phyloP scores from a whole-genome alignment of 1,140 invertebrate species.

The Caerostris darwini region DNA sequence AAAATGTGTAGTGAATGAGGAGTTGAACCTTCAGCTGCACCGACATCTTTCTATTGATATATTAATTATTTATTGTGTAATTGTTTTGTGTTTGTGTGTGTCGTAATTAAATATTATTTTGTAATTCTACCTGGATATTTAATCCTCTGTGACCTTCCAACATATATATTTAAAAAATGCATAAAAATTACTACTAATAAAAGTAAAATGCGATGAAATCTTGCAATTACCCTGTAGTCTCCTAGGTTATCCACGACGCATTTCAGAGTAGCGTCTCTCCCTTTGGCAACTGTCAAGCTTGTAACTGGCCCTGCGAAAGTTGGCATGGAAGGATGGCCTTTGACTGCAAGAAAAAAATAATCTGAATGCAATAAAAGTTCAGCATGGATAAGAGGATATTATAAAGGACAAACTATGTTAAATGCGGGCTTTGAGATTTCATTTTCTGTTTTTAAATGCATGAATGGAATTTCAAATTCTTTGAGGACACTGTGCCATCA shows the following conservation, averaged over 20 bases:
- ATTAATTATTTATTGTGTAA: no score
- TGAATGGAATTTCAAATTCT: background rate
- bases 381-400: background rate
- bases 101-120: no score
- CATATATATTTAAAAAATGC: no score
- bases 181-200: no score
- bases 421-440: background rate
- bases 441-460: background rate
- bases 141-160: no score
- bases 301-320: conserved; percentile 88
- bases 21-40: no score
- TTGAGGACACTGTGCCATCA: background rate
- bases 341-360: background rate
- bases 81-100: no score
- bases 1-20: no score
- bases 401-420: background rate
- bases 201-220: background rate
- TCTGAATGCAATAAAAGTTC: background rate
- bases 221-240: conserved; percentile 87
- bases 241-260: conserved; percentile 90
- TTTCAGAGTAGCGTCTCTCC: conserved; percentile 89
- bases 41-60: no score
- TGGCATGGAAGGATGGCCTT: conserved; percentile 81
- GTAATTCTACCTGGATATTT: no score
- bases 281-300: conserved; percentile 90